Conservation (phyloP, 2,113 vertebrate species). For the Alaudala cheleensis region DNA sequence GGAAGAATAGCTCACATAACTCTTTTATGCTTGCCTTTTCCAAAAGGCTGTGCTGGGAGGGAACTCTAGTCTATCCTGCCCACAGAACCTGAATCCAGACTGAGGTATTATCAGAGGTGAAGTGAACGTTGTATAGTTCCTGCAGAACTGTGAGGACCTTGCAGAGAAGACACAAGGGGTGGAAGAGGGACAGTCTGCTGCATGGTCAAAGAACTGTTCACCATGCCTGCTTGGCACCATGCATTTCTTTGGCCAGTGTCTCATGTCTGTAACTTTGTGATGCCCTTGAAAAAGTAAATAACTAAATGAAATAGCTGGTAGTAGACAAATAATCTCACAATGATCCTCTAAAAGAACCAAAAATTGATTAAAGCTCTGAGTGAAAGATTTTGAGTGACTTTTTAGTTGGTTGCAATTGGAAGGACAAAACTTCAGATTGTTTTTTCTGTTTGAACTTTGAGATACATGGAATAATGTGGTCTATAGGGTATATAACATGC, state of each 20-base stretch:
- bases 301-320: neutral
- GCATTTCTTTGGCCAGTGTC: neutral
- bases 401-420: neutral
- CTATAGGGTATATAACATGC: neutral
- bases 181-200: neutral
- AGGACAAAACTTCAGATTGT: neutral
- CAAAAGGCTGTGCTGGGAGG: neutral
- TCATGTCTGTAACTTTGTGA: neutral
- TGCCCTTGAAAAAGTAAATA: neutral
- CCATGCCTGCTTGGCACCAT: accelerated
- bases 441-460: neutral
- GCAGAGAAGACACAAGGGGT: neutral
- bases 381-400: neutral
- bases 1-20: neutral
- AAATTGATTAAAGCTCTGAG: neutral
- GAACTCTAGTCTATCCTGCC: neutral
- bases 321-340: neutral
- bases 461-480: neutral
- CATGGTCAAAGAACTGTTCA: neutral
- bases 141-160: neutral
- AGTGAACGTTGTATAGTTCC: neutral
- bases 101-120: neutral
- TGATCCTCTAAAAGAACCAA: neutral
- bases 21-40: neutral
- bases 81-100: neutral